A percentile compares a stretch with the other conserved stretches of the same genome.
Conservation (phyloP, 2,888 invertebrate species). For the Lithophane ornitopus region DNA sequence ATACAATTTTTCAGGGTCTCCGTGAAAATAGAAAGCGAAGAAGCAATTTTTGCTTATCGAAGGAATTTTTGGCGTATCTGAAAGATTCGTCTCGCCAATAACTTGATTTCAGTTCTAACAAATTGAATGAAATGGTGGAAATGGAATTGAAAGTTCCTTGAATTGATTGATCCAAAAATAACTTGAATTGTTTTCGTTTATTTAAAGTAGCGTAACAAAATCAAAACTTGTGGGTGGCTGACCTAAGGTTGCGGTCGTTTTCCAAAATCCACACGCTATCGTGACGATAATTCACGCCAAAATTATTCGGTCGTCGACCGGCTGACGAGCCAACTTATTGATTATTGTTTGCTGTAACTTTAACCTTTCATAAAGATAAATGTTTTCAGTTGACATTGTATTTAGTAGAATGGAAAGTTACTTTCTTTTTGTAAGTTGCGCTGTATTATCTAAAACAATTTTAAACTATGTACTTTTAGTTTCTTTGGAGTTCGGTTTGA, state of each 20-base stretch:
- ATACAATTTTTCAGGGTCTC: constrained; percentile 5
- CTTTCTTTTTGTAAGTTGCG: constrained; percentile 25
- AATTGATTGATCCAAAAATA: constrained; percentile 39
- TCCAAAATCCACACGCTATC: constrained; percentile 79
- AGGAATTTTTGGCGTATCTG: constrained; percentile 35
- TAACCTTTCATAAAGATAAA: constrained; percentile 61
- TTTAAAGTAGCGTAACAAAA: constrained; percentile 50
- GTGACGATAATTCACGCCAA: constrained; percentile 83
- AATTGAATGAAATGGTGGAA: constrained; percentile 35
- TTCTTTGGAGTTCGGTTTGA: constrained; percentile 1
- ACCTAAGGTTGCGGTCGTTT: constrained; percentile 71
- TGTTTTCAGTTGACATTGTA: constrained; percentile 36
- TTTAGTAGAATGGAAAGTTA: constrained; percentile 30
- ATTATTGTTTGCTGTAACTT: constrained; percentile 64
- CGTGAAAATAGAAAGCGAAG: constrained; percentile 48
- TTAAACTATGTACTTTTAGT: constrained; percentile 11
- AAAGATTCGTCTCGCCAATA: constrained; percentile 44
- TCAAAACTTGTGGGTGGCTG: constrained; percentile 69
- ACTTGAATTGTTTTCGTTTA: constrained; percentile 45
- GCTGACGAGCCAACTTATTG: constrained; percentile 63
- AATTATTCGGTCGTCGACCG: constrained; percentile 80
- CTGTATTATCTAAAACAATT: constrained; percentile 27
- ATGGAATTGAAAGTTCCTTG: constrained; percentile 23
- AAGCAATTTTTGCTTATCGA: constrained; percentile 37
- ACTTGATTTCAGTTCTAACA: constrained; percentile 39